Evolutionary conservation across 1,140 invertebrate species (phyloP).

Genomic region (Eumaeus atala): DNA sequence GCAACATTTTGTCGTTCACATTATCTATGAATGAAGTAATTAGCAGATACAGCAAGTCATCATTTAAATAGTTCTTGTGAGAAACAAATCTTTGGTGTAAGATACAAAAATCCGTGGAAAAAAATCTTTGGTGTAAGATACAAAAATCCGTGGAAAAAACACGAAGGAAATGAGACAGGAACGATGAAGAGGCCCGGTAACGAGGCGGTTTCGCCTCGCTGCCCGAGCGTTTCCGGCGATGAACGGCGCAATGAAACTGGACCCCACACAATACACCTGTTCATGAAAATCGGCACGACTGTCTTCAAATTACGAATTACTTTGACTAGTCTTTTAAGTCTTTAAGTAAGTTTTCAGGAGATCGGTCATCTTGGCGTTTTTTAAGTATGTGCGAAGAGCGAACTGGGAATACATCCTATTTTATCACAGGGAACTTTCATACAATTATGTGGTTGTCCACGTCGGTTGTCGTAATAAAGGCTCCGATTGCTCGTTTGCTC

Average conservation of each 20-base stretch:
- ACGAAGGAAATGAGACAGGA: slow-evolving; percentile 59
- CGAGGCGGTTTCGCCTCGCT: slow-evolving; percentile 46
- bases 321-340: too few relatives aligned
- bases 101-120: slow-evolving; percentile 31
- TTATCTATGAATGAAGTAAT: slow-evolving; percentile 10
- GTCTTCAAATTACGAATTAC: too few relatives aligned
- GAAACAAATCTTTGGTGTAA: slow-evolving; percentile 30
- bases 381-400: too few relatives aligned
- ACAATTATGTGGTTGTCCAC: too few relatives aligned
- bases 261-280: slow-evolving; percentile 25
- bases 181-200: slow-evolving; percentile 44
- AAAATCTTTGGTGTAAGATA: slow-evolving; percentile 27
- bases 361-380: too few relatives aligned
- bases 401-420: too few relatives aligned
- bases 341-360: background rate
- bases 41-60: slow-evolving; percentile 25
- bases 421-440: too few relatives aligned
- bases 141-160: slow-evolving; percentile 39
- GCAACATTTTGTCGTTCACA: too few relatives aligned
- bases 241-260: slow-evolving; percentile 11
- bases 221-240: slow-evolving; percentile 49
- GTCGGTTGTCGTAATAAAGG: too few relatives aligned
- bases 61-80: slow-evolving; percentile 26
- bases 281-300: too few relatives aligned
- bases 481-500: too few relatives aligned